A percentile compares a stretch with the other conserved stretches of the same genome.
phyloP scores from a whole-genome alignment of 2,113 vertebrate species.

The Syrmaticus mikado region DNA sequence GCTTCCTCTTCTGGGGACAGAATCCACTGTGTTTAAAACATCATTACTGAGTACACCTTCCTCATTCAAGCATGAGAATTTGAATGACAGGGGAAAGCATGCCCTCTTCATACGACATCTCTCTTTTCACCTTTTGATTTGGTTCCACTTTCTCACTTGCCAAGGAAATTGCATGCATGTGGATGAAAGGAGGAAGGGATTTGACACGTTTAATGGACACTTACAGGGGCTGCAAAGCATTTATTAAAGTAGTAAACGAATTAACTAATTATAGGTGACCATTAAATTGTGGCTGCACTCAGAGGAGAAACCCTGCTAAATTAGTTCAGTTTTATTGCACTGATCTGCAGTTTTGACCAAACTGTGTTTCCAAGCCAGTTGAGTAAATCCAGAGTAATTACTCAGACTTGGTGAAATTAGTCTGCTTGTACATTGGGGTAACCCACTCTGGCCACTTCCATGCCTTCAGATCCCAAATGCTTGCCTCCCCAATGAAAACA shows the following conservation, averaged over 20 bases:
- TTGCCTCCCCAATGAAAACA: background rate
- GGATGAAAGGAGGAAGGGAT: slow-evolving; percentile 39
- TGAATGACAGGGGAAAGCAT: slow-evolving; percentile 52
- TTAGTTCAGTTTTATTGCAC: slow-evolving; percentile 27
- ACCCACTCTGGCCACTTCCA: background rate
- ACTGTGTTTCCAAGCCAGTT: background rate
- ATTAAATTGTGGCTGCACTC: slow-evolving; percentile 42
- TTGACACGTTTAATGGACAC: slow-evolving; percentile 56
- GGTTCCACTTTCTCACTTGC: slow-evolving; percentile 14
- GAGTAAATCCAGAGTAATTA: slow-evolving; percentile 31
- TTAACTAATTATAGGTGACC: slow-evolving; percentile 59
- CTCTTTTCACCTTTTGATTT: slow-evolving; percentile 45
- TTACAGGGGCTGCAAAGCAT: slow-evolving; percentile 31
- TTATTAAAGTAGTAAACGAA: slow-evolving; percentile 42
- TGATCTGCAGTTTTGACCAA: slow-evolving; percentile 37
- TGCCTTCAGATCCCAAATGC: background rate
- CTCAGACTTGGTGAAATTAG: background rate
- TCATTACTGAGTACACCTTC: background rate
- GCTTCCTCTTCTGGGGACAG: background rate
- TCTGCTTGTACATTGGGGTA: background rate
- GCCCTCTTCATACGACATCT: slow-evolving; percentile 20
- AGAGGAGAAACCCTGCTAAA: slow-evolving; percentile 44
- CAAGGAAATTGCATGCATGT: slow-evolving; percentile 35
- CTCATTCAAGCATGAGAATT: slow-evolving; percentile 40
- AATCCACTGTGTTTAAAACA: slow-evolving; percentile 25